These are phyloP conservation scores for Drosophila elegans DNA, from an alignment of 1,140 invertebrate species.

Conservation along the genomic window DNA sequence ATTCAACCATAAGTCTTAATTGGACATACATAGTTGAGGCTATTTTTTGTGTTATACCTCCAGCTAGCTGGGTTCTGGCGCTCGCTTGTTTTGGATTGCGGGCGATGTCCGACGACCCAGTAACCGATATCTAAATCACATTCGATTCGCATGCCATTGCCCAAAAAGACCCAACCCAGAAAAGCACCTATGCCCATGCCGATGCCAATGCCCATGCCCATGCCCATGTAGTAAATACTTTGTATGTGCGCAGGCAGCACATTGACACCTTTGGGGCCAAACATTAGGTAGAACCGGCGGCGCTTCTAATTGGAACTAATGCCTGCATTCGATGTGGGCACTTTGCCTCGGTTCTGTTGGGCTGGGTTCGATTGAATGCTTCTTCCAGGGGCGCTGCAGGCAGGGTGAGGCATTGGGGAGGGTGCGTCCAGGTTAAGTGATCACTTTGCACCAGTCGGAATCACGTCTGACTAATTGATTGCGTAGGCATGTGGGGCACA, in stretches of 20 bases:
- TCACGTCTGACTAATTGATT: conserved; percentile 41
- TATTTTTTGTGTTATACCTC: conserved; percentile 25
- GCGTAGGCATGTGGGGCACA: background rate
- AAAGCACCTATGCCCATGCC: background rate
- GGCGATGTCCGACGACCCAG: conserved; percentile 16
- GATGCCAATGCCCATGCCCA: no score
- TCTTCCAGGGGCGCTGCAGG: background rate
- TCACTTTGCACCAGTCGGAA: conserved; percentile 40
- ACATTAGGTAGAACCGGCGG: conserved; percentile 46
- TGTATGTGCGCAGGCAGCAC: conserved; percentile 2
- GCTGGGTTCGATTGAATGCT: background rate
- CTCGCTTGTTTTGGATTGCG: background rate
- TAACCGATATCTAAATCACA: conserved; percentile 44
- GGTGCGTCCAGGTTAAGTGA: conserved; percentile 52
- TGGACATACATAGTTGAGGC: conserved; percentile 43
- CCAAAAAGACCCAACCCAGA: background rate
- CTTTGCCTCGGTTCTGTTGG: conserved; percentile 15
- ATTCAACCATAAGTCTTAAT: conserved; percentile 67
- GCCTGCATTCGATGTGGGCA: conserved; percentile 24
- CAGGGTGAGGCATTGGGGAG: background rate
- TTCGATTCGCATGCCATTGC: conserved; percentile 10
- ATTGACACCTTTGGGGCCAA: conserved; percentile 40
- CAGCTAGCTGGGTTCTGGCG: background rate
- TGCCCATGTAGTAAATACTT: background rate
- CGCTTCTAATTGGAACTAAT: conserved; percentile 58